phyloP scores from a whole-genome alignment of 2,888 invertebrate genomes.

The Andrena hattorfiana region DNA sequence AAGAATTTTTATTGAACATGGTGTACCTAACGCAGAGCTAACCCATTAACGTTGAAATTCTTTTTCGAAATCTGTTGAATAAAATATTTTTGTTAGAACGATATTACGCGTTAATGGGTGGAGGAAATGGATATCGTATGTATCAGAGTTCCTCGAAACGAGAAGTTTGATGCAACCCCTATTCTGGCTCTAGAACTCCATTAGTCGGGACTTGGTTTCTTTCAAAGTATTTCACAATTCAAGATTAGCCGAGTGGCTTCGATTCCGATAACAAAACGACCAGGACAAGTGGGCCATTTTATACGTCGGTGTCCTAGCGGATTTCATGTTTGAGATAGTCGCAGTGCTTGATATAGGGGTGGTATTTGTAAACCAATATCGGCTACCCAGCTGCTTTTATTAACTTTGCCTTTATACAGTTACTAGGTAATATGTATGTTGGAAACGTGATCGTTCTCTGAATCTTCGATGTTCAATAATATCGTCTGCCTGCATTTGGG shows the following conservation, averaged over 20 bases:
- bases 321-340: neutral
- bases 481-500: slow-evolving; percentile 23
- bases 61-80: too few species aligned
- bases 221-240: neutral
- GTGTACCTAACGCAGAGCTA: too few species aligned
- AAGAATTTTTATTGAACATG: too few species aligned
- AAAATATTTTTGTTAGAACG: too few species aligned
- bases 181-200: neutral
- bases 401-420: slow-evolving; percentile 36
- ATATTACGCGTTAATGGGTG: too few species aligned
- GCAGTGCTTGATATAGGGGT: slow-evolving; percentile 11
- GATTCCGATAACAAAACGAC: neutral
- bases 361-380: slow-evolving; percentile 39
- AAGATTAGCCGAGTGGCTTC: neutral
- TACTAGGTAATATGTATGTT: slow-evolving; percentile 38
- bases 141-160: too few species aligned
- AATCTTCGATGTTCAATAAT: slow-evolving; percentile 62
- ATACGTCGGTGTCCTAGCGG: neutral
- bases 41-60: too few species aligned
- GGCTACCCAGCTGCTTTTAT: slow-evolving; percentile 29
- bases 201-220: neutral
- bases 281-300: neutral
- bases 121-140: too few species aligned
- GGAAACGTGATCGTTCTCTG: slow-evolving; percentile 35
- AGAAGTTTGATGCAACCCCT: too few species aligned